phyloP scores from a whole-genome alignment of 2,113 vertebrate genomes.

The Benitochromis conjunctus region DNA sequence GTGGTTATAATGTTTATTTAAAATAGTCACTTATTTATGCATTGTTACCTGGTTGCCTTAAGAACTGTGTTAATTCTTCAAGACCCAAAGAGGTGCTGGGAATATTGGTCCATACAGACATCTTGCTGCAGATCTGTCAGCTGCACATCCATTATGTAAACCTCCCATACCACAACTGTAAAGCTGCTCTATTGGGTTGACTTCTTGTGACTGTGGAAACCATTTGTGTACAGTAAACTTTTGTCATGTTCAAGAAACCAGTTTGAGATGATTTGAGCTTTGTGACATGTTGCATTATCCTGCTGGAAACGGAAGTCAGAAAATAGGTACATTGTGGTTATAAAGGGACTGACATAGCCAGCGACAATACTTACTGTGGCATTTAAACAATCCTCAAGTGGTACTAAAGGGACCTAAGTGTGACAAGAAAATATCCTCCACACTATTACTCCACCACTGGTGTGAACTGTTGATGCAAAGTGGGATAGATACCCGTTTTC shows the following conservation, averaged over 20 bases:
- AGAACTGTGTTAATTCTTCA: not conserved
- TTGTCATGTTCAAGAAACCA: not conserved
- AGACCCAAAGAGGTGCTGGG: not conserved
- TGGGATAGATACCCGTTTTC: not conserved
- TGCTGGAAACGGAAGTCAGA: not conserved
- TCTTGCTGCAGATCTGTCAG: not conserved
- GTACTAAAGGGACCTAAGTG: not conserved
- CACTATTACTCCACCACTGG: not conserved
- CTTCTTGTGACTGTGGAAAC: not conserved
- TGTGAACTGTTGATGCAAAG: not conserved
- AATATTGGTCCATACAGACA: not conserved
- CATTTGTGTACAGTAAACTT: not conserved
- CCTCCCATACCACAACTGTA: not conserved
- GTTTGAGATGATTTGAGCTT: not conserved
- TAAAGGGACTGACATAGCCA: not conserved
- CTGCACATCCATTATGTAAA: not conserved
- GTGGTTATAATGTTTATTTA: not conserved
- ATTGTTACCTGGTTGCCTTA: not conserved
- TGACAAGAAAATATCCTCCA: not conserved
- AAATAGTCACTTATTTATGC: not conserved
- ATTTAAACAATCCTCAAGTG: not conserved
- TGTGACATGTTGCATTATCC: not conserved
- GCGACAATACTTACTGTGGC: not conserved
- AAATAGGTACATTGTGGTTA: not conserved
- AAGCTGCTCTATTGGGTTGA: not conserved